These are phyloP conservation scores for Digitonthophagus gazella DNA, from an alignment of 2,888 invertebrate genomes.

Conservation along the genomic window DNA sequence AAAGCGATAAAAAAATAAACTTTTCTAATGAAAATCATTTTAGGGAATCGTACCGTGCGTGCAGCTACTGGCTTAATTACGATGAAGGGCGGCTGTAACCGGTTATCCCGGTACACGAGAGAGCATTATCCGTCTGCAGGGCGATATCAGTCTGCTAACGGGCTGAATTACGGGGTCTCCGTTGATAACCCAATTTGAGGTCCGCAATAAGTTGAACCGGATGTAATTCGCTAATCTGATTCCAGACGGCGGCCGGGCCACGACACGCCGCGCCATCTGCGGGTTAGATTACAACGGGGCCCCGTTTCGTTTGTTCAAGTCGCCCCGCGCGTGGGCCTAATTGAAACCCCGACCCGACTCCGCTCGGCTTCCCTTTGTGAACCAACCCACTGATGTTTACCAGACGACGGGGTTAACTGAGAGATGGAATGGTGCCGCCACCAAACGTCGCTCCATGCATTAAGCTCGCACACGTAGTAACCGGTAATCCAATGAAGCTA, in stretches of 20 bases:
- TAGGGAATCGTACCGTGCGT: background rate
- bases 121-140: conserved; percentile 10
- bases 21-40: background rate
- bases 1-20: background rate
- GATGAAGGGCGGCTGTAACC: background rate
- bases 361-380: background rate
- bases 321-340: background rate
- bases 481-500: background rate
- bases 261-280: conserved; percentile 14
- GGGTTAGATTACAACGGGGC: background rate
- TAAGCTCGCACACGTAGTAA: background rate
- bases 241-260: conserved; percentile 6
- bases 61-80: background rate
- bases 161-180: conserved; percentile 11
- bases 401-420: background rate
- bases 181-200: conserved; percentile 18
- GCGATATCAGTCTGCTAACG: conserved; percentile 4
- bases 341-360: background rate
- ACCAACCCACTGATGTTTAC: background rate
- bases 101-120: background rate
- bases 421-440: background rate
- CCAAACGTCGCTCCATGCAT: background rate
- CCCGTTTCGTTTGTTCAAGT: background rate
- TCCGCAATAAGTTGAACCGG: conserved; percentile 16
- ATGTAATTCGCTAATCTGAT: conserved; percentile 17